A percentile compares a stretch with the other conserved stretches of the same genome.
Evolutionary conservation across 2,113 vertebrate species (phyloP).

Genomic region (Cervus canadensis): DNA sequence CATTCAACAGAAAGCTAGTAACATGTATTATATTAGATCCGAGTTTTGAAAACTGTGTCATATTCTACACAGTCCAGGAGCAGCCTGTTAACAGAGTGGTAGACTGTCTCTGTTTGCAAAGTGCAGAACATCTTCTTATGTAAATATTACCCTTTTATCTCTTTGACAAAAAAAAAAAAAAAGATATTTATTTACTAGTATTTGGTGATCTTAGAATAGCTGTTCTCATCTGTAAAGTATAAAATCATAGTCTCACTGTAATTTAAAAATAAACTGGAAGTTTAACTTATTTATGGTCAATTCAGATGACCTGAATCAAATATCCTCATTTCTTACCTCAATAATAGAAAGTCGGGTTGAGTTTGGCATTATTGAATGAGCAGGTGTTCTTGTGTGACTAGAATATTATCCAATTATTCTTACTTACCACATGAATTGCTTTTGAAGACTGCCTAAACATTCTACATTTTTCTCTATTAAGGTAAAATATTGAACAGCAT

Average conservation of each 20-base stretch:
- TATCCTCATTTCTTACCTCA: background rate
- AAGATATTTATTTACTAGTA: background rate
- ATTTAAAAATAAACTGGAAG: background rate
- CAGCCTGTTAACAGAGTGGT: background rate
- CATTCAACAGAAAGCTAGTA: background rate
- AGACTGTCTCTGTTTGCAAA: background rate
- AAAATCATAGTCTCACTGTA: background rate
- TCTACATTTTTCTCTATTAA: background rate
- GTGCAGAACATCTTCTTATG: background rate
- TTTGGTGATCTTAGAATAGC: background rate
- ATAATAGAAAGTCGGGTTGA: background rate
- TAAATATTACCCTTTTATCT: background rate
- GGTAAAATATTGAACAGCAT: background rate
- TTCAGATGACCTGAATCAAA: background rate
- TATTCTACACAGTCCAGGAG: background rate
- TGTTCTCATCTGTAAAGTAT: background rate
- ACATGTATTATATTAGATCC: background rate
- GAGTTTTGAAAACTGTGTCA: background rate
- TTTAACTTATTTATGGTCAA: background rate
- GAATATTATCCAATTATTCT: background rate
- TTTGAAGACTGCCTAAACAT: background rate
- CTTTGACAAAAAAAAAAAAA: background rate
- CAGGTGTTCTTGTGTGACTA: background rate
- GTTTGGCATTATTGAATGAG: background rate
- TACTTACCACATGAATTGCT: background rate